Evolutionary conservation across 2,888 invertebrate species (phyloP).

Genomic region (Seladonia tumulorum): DNA sequence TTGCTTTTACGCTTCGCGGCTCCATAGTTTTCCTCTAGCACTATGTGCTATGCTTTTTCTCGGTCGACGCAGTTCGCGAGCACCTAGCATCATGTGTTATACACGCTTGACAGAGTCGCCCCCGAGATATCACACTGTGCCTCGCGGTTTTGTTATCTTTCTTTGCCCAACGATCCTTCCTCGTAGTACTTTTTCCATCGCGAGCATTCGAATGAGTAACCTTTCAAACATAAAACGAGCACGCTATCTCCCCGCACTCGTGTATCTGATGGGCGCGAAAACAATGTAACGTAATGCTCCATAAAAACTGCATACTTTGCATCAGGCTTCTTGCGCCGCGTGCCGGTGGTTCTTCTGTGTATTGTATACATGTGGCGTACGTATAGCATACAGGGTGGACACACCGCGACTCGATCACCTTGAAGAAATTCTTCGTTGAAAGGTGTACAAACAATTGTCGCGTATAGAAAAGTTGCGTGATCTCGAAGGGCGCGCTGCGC

Average conservation of each 20-base stretch:
- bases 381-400: not conserved
- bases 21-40: not conserved
- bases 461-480: not conserved
- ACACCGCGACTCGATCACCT: not conserved
- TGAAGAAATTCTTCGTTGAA: slow-evolving; percentile 1
- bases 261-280: not conserved
- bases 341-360: not conserved
- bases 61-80: not conserved
- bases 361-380: not conserved
- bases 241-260: not conserved
- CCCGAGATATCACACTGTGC: not conserved
- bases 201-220: not conserved
- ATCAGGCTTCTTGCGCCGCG: not conserved
- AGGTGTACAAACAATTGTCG: not conserved
- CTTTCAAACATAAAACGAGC: not conserved
- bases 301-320: slow-evolving; percentile 2
- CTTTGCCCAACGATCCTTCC: not conserved
- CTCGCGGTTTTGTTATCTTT: not conserved
- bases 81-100: not conserved
- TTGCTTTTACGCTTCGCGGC: not conserved
- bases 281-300: not conserved
- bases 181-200: not conserved
- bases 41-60: not conserved
- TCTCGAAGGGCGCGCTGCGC: not conserved
- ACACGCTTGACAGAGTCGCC: not conserved